phyloP scores from a whole-genome alignment of 2,113 vertebrate genomes.

The Lepus timidus region DNA sequence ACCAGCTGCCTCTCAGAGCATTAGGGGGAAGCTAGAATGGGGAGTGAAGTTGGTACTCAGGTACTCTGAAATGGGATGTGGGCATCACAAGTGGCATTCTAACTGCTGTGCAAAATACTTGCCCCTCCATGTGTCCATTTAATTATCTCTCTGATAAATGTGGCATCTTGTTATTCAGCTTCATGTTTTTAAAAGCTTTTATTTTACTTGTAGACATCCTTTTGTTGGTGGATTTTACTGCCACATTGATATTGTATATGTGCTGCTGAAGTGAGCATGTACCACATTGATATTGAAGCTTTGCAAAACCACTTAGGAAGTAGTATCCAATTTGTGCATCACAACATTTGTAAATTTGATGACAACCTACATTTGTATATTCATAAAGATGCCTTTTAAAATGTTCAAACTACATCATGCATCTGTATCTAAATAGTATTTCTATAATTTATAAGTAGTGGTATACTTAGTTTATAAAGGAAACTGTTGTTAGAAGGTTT shows the following conservation, averaged over 20 bases:
- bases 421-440: neutral
- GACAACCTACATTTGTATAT: neutral
- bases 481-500: neutral
- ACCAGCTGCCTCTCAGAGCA: no score
- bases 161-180: neutral
- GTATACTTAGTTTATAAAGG: neutral
- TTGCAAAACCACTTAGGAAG: neutral
- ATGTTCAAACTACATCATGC: neutral
- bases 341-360: neutral
- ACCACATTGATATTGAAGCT: neutral
- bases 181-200: neutral
- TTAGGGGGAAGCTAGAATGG: no score
- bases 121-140: neutral
- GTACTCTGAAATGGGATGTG: no score
- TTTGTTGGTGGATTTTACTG: neutral
- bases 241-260: neutral
- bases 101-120: no score
- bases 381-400: constrained; percentile 25
- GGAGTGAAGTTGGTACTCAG: no score
- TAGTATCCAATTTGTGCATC: neutral
- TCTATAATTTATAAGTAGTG: constrained; percentile 26
- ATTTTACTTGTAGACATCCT: neutral
- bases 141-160: neutral
- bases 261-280: no score
- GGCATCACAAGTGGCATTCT: no score